Conservation (phyloP, 2,797 vertebrate species). For the Pseudochromis fuscus region DNA sequence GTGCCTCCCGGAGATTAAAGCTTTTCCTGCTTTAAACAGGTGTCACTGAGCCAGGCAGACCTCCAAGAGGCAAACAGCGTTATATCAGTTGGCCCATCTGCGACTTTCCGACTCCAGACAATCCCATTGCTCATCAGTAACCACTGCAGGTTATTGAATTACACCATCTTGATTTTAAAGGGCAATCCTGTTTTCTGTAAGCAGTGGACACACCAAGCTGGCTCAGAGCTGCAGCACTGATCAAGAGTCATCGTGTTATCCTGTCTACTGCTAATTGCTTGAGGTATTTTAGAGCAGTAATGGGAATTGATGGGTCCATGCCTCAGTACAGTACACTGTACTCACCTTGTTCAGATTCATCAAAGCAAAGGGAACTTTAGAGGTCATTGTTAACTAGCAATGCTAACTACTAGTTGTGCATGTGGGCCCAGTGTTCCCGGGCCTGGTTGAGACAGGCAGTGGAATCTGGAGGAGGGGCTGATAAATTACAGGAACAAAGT, state of each 20-base stretch:
- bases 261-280: slow-evolving; percentile 71
- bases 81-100: slow-evolving; percentile 83
- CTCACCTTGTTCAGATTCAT: slow-evolving; percentile 41
- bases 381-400: slow-evolving; percentile 57
- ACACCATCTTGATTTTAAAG: slow-evolving; percentile 87
- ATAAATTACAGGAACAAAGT: slow-evolving; percentile 68
- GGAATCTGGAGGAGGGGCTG: slow-evolving; percentile 68
- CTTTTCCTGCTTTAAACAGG: slow-evolving; percentile 86
- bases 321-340: slow-evolving; percentile 38
- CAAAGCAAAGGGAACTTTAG: slow-evolving; percentile 51
- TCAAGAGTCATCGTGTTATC: slow-evolving; percentile 73
- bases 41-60: slow-evolving; percentile 84
- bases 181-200: slow-evolving; percentile 87
- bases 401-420: slow-evolving; percentile 55
- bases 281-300: slow-evolving; percentile 68
- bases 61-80: slow-evolving; percentile 81
- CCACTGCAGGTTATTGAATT: slow-evolving; percentile 87
- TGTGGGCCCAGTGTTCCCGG: slow-evolving; percentile 58
- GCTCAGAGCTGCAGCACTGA: slow-evolving; percentile 67
- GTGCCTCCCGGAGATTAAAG: slow-evolving; percentile 83
- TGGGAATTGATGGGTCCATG: slow-evolving; percentile 59
- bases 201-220: slow-evolving; percentile 76
- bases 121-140: slow-evolving; percentile 88
- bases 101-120: slow-evolving; percentile 87
- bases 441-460: slow-evolving; percentile 59